Evolutionary conservation across 1,140 invertebrate species (phyloP).

Genomic region (Mesaphorura yosii): DNA sequence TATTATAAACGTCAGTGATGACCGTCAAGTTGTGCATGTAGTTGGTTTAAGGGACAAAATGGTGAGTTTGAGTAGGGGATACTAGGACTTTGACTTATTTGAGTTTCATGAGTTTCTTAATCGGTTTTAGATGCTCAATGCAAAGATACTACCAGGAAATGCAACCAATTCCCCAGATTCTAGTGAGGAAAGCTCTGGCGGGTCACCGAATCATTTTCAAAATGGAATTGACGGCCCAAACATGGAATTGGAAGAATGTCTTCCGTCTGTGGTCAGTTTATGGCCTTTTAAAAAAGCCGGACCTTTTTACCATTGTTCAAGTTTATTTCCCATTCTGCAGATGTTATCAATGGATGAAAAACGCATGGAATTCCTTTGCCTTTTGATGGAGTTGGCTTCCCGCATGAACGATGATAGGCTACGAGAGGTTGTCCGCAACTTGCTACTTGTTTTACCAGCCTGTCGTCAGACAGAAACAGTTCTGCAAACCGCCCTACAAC

Average conservation of each 20-base stretch:
- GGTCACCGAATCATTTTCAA: conserved; percentile 64
- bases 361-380: conserved; percentile 79
- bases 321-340: conserved; percentile 36
- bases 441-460: conserved; percentile 81
- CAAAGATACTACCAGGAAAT: conserved; percentile 69
- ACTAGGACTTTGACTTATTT: neutral
- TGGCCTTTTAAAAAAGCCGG: too few species aligned
- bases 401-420: conserved; percentile 63
- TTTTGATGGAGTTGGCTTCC: conserved; percentile 78
- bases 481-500: conserved; percentile 42
- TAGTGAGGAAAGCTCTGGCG: conserved; percentile 74
- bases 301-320: neutral
- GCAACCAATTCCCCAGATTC: conserved; percentile 76
- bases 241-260: conserved; percentile 68
- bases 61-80: conserved; percentile 41
- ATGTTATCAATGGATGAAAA: conserved; percentile 63
- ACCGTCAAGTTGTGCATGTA: conserved; percentile 76
- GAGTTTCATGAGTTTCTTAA: conserved; percentile 1
- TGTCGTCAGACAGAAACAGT: conserved; percentile 61
- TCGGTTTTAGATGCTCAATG: conserved; percentile 60
- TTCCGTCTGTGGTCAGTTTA: conserved; percentile 73
- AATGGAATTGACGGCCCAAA: conserved; percentile 52
- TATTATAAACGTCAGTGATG: conserved; percentile 69
- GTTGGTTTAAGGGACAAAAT: conserved; percentile 82
- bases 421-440: conserved; percentile 67